Evolutionary conservation across 2,113 vertebrate species (phyloP), one percentile per base, ranked within the genome.

Genomic region (Corythaixoides concolor): DNA sequence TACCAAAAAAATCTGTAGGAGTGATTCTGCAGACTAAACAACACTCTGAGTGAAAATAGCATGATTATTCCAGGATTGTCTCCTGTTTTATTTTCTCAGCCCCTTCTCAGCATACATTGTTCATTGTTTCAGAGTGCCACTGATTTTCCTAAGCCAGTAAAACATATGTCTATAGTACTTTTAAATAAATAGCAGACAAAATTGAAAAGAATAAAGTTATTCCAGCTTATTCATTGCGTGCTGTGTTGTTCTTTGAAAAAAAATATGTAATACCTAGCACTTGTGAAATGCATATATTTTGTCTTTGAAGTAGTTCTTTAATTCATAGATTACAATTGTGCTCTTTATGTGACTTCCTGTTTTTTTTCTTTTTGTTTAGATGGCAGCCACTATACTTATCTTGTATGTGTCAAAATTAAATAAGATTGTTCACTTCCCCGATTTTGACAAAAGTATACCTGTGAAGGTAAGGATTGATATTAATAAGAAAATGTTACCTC

Each of bases 371-470:
- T 90, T 95, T 89, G 43, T 95, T 96, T 92, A 98, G 98, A 98
- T 98, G 98, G 77, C 97, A 91, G 85, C 95, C 76, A 98, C 98
- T 80, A 97, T 98, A 92, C 92, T 98, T 94, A 97, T 98, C 84
- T 91, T 98, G 68, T 98, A 98, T 82, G 93, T 98, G 41, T 98
- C 97, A 89, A 98, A 98, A 94, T 73, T 98, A 69, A 98, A 92
- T 89, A 98, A 97, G 73, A 92, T 98, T 76, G 97, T 98, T 90
- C 95, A 98, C 26, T 98, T 98, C 32, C 98, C 98, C 19, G 98
- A 98, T 97, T 98, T 98, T 97, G 97, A 98, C 89, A 98, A 91
- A 95, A 98, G 89, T 83, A 98, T 98, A 82, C 97, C 98, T 92
- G 69, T 89, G 60, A 98, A 98, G 98, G 98, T 98, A 97, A 94